Evolutionary conservation across 2,888 invertebrate species (phyloP).

Genomic region (Drosophila affinis): DNA sequence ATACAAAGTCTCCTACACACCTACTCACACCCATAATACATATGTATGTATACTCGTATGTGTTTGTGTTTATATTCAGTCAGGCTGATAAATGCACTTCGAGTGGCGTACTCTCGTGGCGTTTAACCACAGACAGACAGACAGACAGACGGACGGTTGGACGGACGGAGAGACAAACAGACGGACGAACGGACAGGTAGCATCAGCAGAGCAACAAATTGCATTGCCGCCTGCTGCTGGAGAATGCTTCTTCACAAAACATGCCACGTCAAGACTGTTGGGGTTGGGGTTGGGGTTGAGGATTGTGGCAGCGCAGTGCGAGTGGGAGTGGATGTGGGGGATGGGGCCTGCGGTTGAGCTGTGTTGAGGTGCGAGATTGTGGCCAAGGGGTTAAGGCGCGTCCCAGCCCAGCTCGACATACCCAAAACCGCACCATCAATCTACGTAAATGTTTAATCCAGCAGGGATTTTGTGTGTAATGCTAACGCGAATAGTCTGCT

Average conservation of each 20-base stretch:
- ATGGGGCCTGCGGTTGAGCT: neutral
- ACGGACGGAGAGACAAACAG: slow-evolving; percentile 18
- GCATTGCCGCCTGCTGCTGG: slow-evolving; percentile 30
- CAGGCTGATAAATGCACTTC: slow-evolving; percentile 48
- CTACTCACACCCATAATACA: slow-evolving; percentile 21
- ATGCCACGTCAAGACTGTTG: slow-evolving; percentile 14
- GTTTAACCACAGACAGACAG: slow-evolving; percentile 41
- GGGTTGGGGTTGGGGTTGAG: too few relatives aligned
- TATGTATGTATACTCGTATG: neutral
- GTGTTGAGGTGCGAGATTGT: slow-evolving; percentile 30
- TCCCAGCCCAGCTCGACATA: slow-evolving; percentile 11
- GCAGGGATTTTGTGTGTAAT: slow-evolving; percentile 61
- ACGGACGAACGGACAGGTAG: slow-evolving; percentile 15
- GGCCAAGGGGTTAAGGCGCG: slow-evolving; percentile 70
- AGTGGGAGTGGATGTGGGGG: neutral
- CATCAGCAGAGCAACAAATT: slow-evolving; percentile 38
- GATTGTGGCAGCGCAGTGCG: neutral
- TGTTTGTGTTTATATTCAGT: slow-evolving; percentile 22
- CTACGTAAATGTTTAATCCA: slow-evolving; percentile 78
- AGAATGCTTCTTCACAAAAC: slow-evolving; percentile 14
- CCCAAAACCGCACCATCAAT: slow-evolving; percentile 65
- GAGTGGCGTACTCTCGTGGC: slow-evolving; percentile 33
- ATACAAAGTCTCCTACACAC: neutral
- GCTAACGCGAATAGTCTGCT: slow-evolving; percentile 36
- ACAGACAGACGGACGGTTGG: slow-evolving; percentile 23